Evolutionary conservation across 2,113 vertebrate genomes (phyloP), one percentile per base, ranked within the genome.

Genomic region (Sorex fumeus): DNA sequence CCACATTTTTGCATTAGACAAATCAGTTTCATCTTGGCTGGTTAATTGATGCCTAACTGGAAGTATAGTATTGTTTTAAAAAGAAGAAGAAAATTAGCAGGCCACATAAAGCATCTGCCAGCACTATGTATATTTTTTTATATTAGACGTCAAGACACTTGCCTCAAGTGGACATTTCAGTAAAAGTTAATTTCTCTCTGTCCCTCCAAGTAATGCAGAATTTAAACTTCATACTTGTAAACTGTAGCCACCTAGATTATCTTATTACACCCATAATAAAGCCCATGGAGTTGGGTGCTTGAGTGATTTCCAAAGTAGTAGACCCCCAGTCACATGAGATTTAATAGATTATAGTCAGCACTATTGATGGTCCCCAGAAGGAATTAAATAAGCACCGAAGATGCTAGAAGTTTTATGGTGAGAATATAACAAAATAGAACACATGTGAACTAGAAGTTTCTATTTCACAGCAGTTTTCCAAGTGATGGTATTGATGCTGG

Each of bases 211-310:
- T 40, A 80, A 87, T 66, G 30, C 40, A 86, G 45, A 77, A 45
- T 75, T 93, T 95, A 86, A 83, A 8, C 45, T 86, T 62, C 25
- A 87, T 19, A 95, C 32, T 28, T 85, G 15, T 21, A 81, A 91
- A 32, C 15, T 40, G n/a, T 30, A 43, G 32, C 10, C 47, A 23
- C 9, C 43, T 28, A 47, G 30, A 74, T 95, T 82, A 88, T 34
- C 53, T 93, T 67, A 1, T n/a, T 25, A 67, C 53, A 18, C 5
- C 23, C 30, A 62, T 75, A 84, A 86, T 36, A 77, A 93, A 94
- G 43, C 60, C 70, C 47, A 25, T n/a, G 45, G 45, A 84, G 53
- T 80, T 2, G 50, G 36, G 62, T 47, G 30, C 9, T 34, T 50
- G 6, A 32, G 30, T 30, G n/a, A 34, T 53, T 94, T 77, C 64